A percentile compares a stretch with the other conserved stretches of the same genome.
Conservation (phyloP, 1,140 invertebrate species). For the Stegodyphus dumicola region DNA sequence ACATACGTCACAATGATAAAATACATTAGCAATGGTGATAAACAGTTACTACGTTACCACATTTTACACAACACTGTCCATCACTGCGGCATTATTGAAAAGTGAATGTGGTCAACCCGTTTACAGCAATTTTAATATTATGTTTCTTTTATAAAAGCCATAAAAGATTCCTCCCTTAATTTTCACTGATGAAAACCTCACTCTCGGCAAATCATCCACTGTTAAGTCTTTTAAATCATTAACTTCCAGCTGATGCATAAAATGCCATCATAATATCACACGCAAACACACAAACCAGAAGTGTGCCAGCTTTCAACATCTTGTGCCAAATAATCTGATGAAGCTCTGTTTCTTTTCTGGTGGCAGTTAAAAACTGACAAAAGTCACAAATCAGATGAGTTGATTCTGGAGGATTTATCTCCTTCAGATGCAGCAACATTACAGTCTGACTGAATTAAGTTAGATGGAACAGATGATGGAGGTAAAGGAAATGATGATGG, state of each 20-base stretch:
- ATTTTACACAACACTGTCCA: conserved; percentile 37
- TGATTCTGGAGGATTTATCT: conserved; percentile 31
- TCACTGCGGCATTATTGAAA: conserved; percentile 8
- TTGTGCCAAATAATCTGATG: conserved; percentile 8
- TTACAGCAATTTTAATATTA: conserved; percentile 17
- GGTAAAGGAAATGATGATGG: conserved; percentile 44
- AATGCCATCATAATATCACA: conserved; percentile 56
- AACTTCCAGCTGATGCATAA: conserved; percentile 45
- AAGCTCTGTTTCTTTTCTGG: conserved; percentile 42
- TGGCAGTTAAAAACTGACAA: not conserved
- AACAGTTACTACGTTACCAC: conserved; percentile 22
- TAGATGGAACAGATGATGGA: conserved; percentile 32
- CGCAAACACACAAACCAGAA: conserved; percentile 58
- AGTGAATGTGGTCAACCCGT: conserved; percentile 50
- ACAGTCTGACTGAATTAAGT: conserved; percentile 30
- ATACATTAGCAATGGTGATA: conserved; percentile 11
- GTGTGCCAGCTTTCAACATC: conserved; percentile 18
- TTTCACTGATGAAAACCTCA: conserved; percentile 10
- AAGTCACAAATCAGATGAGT: conserved; percentile 48
- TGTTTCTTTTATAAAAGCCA: conserved; percentile 44
- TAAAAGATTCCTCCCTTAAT: conserved; percentile 19
- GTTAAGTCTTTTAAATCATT: conserved; percentile 10
- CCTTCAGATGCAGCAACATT: conserved; percentile 23
- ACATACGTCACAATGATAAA: conserved; percentile 28
- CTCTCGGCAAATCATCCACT: conserved; percentile 1